phyloP scores from a whole-genome alignment of 2,797 vertebrate species.

The Sebastes variabilis region DNA sequence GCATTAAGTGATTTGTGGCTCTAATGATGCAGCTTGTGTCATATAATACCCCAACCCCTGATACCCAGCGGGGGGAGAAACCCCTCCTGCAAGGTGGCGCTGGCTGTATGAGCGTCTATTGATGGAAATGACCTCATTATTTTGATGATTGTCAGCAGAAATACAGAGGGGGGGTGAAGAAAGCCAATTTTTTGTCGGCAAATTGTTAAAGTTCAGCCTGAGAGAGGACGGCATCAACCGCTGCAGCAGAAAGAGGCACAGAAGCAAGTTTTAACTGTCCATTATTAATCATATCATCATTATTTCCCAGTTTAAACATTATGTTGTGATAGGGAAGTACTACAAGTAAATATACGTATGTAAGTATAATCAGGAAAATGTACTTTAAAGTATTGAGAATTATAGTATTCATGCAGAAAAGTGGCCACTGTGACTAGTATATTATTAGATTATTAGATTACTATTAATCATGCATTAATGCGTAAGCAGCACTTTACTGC shows the following conservation, averaged over 20 bases:
- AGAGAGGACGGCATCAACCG: background rate
- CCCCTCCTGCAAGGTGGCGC: background rate
- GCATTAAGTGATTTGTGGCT: constrained; percentile 40
- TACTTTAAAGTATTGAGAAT: too few species aligned
- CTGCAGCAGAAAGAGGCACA: background rate
- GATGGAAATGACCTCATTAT: constrained; percentile 31
- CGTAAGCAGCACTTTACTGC: background rate
- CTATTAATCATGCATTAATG: background rate
- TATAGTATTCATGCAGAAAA: background rate
- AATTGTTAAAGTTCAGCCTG: background rate
- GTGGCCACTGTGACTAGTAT: background rate
- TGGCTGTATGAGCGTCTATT: background rate
- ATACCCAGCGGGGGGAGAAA: background rate
- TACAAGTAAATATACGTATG: too few species aligned
- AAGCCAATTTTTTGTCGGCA: background rate
- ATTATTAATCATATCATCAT: too few species aligned
- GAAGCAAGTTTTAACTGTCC: too few species aligned
- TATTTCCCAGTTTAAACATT: too few species aligned
- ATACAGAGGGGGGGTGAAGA: background rate
- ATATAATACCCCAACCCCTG: background rate
- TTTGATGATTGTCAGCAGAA: background rate
- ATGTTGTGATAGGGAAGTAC: too few species aligned
- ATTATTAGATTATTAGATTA: background rate
- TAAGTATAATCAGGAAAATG: too few species aligned
- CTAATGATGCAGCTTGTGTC: constrained; percentile 12